Evolutionary conservation across 2,113 vertebrate species (phyloP), one percentile per base, ranked within the genome.

Genomic region (Lamprologus ornatipinnis): DNA sequence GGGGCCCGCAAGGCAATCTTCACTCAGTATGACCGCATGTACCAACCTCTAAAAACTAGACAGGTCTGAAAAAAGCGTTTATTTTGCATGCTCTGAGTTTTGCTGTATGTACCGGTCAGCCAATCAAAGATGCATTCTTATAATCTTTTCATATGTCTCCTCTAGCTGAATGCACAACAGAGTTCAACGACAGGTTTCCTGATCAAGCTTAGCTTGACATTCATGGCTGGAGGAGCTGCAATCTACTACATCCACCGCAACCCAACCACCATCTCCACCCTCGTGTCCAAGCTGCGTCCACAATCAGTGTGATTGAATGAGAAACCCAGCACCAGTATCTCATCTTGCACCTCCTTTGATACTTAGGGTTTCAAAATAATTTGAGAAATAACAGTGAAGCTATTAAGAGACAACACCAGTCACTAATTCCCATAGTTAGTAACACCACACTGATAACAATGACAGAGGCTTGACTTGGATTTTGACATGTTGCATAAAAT

Each of bases 1-100:
- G 97, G 96, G 2, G 97, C 97, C 40, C 96, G 96, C 84, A 90
- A 82, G 13, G 96, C 96, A 35, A 97, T 97, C 92, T 91, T 97
- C 84, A 97, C 96, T 19, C 97, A 97, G 82, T 97, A 97, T 87
- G 94, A 97, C 14, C 90, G 96, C 68, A 95, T 96, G 2, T 68
- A 94, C 75, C 92, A 91, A 80, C 90, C 95, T 14, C 95, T 95
- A 0, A 96, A 87, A 85, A 97, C 94, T 2, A 95, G 96, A 51
- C 11, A 92, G 49, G 94, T 96, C 28, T 58, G 81, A 68, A 26
- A 11, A 9, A 8, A 49, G 4, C 2, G 0, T 42, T 9, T 82
- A 49, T 47, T 47, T 28, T n/a, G 14, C 4, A 47, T 75, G 6
- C 4, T 47, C 5, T 15, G 7, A 57, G 14, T 35, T 12, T 40